Conservation (phyloP, 2,797 vertebrate species). For the Bovichtus diacanthus region DNA sequence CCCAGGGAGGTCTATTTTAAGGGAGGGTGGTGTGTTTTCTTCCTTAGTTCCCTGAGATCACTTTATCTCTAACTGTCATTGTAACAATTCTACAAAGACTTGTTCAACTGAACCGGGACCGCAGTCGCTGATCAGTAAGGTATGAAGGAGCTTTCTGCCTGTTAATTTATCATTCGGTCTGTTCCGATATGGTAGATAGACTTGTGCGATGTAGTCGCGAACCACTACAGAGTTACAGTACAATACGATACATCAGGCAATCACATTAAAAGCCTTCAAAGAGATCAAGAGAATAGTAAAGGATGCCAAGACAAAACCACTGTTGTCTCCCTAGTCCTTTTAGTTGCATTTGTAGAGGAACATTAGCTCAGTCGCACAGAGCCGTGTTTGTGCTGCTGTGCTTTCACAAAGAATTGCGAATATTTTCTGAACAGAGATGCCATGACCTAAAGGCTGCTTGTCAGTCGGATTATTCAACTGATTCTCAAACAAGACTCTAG, state of each 20-base stretch:
- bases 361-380: slow-evolving; percentile 62
- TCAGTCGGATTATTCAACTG: slow-evolving; percentile 76
- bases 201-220: neutral
- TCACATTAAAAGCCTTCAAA: slow-evolving; percentile 32
- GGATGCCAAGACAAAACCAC: slow-evolving; percentile 38
- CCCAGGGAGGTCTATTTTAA: slow-evolving; percentile 87
- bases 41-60: slow-evolving; percentile 79
- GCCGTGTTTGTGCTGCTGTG: slow-evolving; percentile 69
- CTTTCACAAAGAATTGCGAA: slow-evolving; percentile 71
- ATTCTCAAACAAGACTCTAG: slow-evolving; percentile 76
- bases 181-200: slow-evolving; percentile 6
- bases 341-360: slow-evolving; percentile 34
- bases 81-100: slow-evolving; percentile 69
- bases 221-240: neutral
- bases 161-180: slow-evolving; percentile 53
- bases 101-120: slow-evolving; percentile 57
- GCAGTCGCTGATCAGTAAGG: slow-evolving; percentile 64
- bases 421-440: slow-evolving; percentile 69
- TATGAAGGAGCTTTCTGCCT: slow-evolving; percentile 63
- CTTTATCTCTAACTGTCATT: slow-evolving; percentile 79
- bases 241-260: slow-evolving; percentile 4
- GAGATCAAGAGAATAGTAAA: slow-evolving; percentile 32
- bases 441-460: slow-evolving; percentile 79
- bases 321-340: slow-evolving; percentile 37
- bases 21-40: slow-evolving; percentile 76